A percentile compares a stretch with the other conserved stretches of the same genome.
Conservation (phyloP, 1,140 invertebrate genomes). For the Zaprionus nigranus region DNA sequence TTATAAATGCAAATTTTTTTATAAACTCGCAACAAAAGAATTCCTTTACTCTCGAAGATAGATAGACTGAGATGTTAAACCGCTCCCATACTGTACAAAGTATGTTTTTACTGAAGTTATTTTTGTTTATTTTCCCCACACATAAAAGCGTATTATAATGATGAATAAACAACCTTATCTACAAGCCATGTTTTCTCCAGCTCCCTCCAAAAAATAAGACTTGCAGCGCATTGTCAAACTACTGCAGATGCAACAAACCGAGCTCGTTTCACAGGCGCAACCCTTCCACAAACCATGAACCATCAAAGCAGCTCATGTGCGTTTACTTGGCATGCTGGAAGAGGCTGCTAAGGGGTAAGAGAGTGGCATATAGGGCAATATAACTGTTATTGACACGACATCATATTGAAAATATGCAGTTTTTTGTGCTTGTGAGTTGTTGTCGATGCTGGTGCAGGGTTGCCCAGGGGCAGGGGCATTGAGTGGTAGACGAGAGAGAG, state of each 20-base stretch:
- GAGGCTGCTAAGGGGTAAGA: not conserved
- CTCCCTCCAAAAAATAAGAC: not conserved
- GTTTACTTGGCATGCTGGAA: constrained; percentile 5
- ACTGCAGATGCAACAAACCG: not conserved
- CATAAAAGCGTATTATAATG: not conserved
- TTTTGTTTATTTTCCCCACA: not conserved
- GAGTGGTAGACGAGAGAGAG: not conserved
- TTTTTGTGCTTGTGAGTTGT: constrained; percentile 41
- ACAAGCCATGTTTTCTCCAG: not conserved
- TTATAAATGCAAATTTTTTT: too few species aligned
- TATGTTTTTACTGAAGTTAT: not conserved
- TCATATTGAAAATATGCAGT: constrained; percentile 77
- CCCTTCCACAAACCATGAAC: not conserved
- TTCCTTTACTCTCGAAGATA: not conserved
- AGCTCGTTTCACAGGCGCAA: not conserved
- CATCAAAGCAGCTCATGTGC: constrained; percentile 26
- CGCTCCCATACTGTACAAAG: not conserved
- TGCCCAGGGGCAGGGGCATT: constrained; percentile 1
- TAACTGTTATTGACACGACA: constrained; percentile 80
- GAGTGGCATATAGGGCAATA: constrained; percentile 45
- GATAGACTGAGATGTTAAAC: not conserved
- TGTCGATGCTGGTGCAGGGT: constrained; percentile 13
- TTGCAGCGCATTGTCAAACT: constrained; percentile 7
- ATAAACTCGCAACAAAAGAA: too few species aligned
- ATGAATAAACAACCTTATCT: constrained; percentile 4